Conservation (phyloP, 1,140 invertebrate species). For the Hyposmocoma kahamanoa region DNA sequence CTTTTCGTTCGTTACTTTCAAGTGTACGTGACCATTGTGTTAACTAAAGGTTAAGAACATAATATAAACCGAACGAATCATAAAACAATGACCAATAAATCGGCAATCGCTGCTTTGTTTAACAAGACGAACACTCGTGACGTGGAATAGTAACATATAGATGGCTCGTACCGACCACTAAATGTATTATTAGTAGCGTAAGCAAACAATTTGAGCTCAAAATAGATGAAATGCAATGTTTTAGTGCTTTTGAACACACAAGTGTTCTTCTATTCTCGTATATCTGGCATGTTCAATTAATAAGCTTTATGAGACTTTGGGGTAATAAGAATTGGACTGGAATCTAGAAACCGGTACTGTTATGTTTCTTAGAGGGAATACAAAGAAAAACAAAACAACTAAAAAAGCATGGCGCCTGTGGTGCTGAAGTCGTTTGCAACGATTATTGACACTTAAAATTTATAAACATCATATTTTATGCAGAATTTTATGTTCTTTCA, state of each 20-base stretch:
- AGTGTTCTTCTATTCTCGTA: neutral
- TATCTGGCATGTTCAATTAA: neutral
- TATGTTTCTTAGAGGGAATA: too few relatives aligned
- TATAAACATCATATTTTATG: too few relatives aligned
- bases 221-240: constrained; percentile 38
- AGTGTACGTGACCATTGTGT: too few relatives aligned
- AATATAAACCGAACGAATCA: too few relatives aligned
- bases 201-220: constrained; percentile 28
- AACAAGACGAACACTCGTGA: neutral
- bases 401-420: constrained; percentile 42
- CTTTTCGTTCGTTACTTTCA: too few relatives aligned
- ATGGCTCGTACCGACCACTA: constrained; percentile 11
- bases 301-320: too few relatives aligned
- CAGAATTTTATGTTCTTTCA: too few relatives aligned
- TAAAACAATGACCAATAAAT: constrained; percentile 30
- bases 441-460: too few relatives aligned
- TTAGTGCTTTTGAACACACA: constrained; percentile 19
- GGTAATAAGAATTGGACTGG: too few relatives aligned
- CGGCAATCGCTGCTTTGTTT: constrained; percentile 57
- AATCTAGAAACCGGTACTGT: too few relatives aligned
- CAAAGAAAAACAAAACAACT: constrained; percentile 17
- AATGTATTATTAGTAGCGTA: constrained; percentile 40
- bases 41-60: too few relatives aligned
- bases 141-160: neutral
- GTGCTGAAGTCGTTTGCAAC: neutral